phyloP scores from a whole-genome alignment of 2,888 invertebrate species.

The Troglohyphantes excavatus region DNA sequence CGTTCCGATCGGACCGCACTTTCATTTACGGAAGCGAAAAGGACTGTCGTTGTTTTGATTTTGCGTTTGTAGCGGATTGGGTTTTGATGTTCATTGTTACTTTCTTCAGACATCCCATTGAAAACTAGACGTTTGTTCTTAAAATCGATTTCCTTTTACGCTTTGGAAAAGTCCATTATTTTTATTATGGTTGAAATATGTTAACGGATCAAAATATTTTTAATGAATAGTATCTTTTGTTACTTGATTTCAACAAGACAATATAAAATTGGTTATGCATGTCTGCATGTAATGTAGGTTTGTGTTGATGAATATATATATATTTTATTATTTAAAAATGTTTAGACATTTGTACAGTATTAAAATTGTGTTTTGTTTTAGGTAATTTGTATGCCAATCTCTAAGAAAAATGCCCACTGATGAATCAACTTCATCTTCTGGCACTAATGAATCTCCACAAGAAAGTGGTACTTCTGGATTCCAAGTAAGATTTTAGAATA shows the following conservation, averaged over 20 bases:
- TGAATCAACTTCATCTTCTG: slow-evolving; percentile 66
- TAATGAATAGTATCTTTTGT: neutral
- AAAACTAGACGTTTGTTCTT: no score
- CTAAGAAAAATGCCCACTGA: slow-evolving; percentile 56
- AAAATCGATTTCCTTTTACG: no score
- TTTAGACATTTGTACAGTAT: no score
- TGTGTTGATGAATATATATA: no score
- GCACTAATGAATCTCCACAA: slow-evolving; percentile 39
- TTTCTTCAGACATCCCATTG: no score
- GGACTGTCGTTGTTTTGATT: neutral
- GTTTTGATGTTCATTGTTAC: no score
- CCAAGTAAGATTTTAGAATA: slow-evolving; percentile 32
- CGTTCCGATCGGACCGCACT: neutral
- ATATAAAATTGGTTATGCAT: neutral
- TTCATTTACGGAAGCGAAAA: neutral
- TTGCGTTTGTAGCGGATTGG: neutral
- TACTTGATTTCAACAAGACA: neutral
- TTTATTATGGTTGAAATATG: no score
- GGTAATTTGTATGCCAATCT: slow-evolving; percentile 31
- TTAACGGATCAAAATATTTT: no score
- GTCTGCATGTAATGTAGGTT: neutral
- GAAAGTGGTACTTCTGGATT: slow-evolving; percentile 49
- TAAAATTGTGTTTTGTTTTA: neutral
- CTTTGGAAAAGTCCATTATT: no score
- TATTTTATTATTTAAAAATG: no score